Percentiles rank a stretch among this genome's conserved stretches.
These are phyloP conservation scores for Lamellibrachia columna DNA, from an alignment of 2,888 invertebrate species.

Conservation along the genomic window DNA sequence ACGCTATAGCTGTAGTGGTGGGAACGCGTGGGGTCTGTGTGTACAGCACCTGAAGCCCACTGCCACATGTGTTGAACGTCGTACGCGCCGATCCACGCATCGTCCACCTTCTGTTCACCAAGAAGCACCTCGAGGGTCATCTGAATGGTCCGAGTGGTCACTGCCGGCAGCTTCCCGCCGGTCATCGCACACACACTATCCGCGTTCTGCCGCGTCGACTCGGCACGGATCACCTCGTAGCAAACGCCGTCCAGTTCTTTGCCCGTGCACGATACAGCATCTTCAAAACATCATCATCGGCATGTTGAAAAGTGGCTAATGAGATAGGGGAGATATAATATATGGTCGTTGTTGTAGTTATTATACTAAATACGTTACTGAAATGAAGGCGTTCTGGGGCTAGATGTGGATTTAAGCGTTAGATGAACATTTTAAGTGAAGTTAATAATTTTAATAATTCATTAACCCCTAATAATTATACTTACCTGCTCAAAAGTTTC, in stretches of 20 bases:
- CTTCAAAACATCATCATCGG: neutral
- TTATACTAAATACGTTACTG: too few species aligned
- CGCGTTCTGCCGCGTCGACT: neutral
- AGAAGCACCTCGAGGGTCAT: neutral
- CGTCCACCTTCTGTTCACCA: neutral
- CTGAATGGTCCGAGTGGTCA: neutral
- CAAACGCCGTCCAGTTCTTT: neutral
- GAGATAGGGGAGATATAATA: neutral
- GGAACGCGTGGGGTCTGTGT: too few species aligned
- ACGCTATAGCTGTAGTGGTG: too few species aligned
- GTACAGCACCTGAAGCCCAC: neutral
- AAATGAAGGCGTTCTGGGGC: too few species aligned
- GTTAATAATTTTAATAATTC: too few species aligned
- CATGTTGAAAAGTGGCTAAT: neutral
- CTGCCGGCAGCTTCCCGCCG: neutral
- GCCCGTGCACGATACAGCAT: neutral
- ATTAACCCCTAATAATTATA: too few species aligned
- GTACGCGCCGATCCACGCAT: neutral
- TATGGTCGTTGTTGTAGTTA: neutral
- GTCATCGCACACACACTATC: neutral
- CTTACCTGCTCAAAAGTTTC: too few species aligned
- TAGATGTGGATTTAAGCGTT: too few species aligned
- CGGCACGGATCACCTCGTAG: neutral
- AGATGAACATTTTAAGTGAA: too few species aligned
- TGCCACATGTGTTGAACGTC: neutral